phyloP scores from a whole-genome alignment of 2,113 vertebrate genomes.

The Hyaena hyaena region DNA sequence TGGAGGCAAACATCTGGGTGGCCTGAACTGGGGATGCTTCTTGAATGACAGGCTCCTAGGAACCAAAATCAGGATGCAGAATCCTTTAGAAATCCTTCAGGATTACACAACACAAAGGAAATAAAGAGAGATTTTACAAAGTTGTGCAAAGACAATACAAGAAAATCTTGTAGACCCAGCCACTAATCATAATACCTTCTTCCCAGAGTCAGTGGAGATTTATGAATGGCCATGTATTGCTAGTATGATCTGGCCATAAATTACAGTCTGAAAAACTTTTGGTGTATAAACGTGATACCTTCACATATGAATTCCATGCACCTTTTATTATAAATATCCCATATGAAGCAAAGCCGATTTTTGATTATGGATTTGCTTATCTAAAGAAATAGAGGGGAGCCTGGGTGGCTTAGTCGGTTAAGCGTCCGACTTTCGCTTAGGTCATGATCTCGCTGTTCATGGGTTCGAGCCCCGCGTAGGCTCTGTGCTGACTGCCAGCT shows the following conservation, averaged over 20 bases:
- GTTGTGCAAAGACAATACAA: background rate
- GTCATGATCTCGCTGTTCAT: too few relatives aligned
- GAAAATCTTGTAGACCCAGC: background rate
- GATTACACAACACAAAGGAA: background rate
- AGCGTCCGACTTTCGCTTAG: too few relatives aligned
- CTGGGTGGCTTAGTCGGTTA: too few relatives aligned
- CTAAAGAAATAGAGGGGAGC: background rate
- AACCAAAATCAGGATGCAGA: background rate
- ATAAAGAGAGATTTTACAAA: background rate
- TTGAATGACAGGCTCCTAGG: slow-evolving; percentile 34
- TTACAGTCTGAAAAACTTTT: background rate
- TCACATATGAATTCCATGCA: background rate
- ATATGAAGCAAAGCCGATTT: background rate
- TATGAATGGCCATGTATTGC: background rate
- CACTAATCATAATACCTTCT: background rate
- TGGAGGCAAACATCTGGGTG: slow-evolving; percentile 51
- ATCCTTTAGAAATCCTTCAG: slow-evolving; percentile 42
- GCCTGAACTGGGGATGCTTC: slow-evolving; percentile 46
- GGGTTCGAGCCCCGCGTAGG: too few relatives aligned
- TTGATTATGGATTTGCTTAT: background rate
- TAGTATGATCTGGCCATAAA: background rate
- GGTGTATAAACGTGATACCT: background rate
- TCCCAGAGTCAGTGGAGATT: background rate
- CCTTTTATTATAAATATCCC: background rate
- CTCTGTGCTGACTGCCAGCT: too few relatives aligned